phyloP scores from a whole-genome alignment of 2,113 vertebrate species.

The Dissostichus mawsoni region DNA sequence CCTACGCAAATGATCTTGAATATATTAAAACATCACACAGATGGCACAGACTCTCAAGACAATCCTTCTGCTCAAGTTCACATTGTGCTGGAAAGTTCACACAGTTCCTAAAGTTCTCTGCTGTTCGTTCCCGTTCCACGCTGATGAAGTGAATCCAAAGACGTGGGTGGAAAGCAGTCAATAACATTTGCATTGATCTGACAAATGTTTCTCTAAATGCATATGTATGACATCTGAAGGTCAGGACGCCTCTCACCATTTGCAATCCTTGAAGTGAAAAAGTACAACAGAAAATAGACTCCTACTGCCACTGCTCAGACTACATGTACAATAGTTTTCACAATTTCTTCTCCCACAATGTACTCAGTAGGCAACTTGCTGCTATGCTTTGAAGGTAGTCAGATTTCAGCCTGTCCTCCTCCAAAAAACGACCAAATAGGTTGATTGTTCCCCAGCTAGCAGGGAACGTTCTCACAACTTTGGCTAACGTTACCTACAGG shows the following conservation, averaged over 20 bases:
- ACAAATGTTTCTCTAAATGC: conserved; percentile 59
- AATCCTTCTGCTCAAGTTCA: conserved; percentile 36
- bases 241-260: conserved; percentile 47
- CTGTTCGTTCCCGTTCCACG: not conserved
- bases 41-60: conserved; percentile 17
- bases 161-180: conserved; percentile 39
- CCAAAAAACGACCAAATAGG: too few relatives aligned
- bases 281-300: not conserved
- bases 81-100: conserved; percentile 12
- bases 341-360: conserved; percentile 21
- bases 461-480: too few relatives aligned
- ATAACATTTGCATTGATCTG: conserved; percentile 54
- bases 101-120: conserved; percentile 7
- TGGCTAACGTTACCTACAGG: too few relatives aligned
- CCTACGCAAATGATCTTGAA: conserved; percentile 1
- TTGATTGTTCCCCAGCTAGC: too few relatives aligned
- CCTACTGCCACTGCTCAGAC: not conserved
- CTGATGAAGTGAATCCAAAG: conserved; percentile 14
- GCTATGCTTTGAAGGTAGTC: conserved; percentile 12
- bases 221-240: conserved; percentile 57
- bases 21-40: conserved; percentile 34
- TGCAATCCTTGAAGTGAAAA: not conserved
- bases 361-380: conserved; percentile 22
- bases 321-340: conserved; percentile 2
- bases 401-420: not conserved